Conservation (phyloP, 2,113 vertebrate genomes). For the Prochilodus magdalenae region DNA sequence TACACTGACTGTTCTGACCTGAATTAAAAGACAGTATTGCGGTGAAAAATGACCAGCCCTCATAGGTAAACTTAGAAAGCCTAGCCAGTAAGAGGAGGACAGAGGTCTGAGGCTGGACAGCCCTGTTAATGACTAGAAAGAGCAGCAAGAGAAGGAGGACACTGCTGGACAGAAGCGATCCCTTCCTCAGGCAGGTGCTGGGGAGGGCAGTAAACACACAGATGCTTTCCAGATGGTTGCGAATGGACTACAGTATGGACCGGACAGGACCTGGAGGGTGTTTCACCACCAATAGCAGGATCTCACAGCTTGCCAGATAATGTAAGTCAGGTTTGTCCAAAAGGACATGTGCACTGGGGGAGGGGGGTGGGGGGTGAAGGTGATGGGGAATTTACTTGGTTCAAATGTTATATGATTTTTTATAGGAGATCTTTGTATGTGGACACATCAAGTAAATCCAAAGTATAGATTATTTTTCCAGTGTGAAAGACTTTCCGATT, state of each 20-base stretch:
- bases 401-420: too few relatives aligned
- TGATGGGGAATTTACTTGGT: neutral
- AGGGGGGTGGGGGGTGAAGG: too few relatives aligned
- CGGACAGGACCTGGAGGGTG: neutral
- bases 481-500: neutral
- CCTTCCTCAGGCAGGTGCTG: neutral
- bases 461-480: neutral
- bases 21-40: constrained; percentile 15
- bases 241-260: neutral
- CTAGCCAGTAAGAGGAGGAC: neutral
- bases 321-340: neutral
- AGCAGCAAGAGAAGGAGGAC: neutral
- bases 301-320: neutral
- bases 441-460: neutral
- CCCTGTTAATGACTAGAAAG: neutral
- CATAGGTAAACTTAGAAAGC: neutral
- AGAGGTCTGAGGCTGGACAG: neutral
- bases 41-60: neutral
- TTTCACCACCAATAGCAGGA: neutral
- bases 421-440: too few relatives aligned
- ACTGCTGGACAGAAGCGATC: neutral
- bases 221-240: neutral
- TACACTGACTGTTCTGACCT: constrained; percentile 18
- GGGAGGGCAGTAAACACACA: neutral
- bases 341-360: too few relatives aligned